Conservation (phyloP, 2,797 vertebrate genomes). For the Halcyon leucocephala region DNA sequence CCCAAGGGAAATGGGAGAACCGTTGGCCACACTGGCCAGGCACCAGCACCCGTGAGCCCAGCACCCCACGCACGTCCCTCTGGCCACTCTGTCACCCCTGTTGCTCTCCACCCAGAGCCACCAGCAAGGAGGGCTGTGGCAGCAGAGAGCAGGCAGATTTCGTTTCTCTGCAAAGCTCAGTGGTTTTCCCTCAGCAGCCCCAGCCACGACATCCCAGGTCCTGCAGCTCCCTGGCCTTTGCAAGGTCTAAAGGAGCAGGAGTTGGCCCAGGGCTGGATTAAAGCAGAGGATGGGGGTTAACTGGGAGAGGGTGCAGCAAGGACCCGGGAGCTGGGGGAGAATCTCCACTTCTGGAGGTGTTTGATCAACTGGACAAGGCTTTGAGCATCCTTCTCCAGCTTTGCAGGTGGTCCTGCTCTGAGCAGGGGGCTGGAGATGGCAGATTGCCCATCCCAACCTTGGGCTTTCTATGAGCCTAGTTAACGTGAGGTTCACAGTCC, state of each 20-base stretch:
- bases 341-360: background rate
- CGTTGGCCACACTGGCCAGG: accelerated
- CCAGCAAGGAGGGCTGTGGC: background rate
- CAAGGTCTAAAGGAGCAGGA: background rate
- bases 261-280: background rate
- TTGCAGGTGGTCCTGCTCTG: background rate
- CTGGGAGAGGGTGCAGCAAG: background rate
- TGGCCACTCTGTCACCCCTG: background rate
- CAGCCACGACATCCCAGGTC: background rate
- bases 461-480: background rate
- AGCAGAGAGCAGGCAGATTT: background rate
- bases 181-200: background rate
- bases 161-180: background rate
- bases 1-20: background rate
- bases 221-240: background rate
- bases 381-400: background rate
- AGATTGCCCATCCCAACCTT: background rate
- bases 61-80: no score
- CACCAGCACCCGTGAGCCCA: background rate
- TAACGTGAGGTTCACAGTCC: background rate
- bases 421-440: background rate
- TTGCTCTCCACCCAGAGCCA: background rate
- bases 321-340: background rate
- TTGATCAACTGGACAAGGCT: background rate
- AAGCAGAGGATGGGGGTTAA: background rate